A percentile compares a stretch with the other conserved stretches of the same genome.
Conservation (phyloP, 2,113 vertebrate species). For the Triplophysa tibetana region DNA sequence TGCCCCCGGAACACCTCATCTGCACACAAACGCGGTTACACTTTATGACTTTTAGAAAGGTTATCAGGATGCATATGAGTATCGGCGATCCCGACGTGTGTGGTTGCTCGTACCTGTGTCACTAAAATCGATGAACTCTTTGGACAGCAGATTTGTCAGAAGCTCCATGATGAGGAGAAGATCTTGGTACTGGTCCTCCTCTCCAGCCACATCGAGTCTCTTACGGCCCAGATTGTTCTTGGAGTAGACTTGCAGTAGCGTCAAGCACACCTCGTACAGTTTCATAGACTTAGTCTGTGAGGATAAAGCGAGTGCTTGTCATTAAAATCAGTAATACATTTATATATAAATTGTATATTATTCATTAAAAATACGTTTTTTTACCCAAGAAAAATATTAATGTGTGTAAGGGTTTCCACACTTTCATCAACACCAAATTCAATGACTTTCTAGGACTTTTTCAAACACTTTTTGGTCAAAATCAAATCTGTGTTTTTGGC, state of each 20-base stretch:
- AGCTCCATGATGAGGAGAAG: conserved; percentile 99
- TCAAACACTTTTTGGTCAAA: too few species aligned
- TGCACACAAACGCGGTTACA: conserved; percentile 53
- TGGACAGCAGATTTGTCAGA: conserved; percentile 96
- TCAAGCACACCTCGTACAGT: conserved; percentile 95
- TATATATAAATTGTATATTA: too few species aligned
- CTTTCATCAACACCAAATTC: too few species aligned
- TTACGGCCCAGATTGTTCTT: conserved; percentile 94
- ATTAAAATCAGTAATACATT: too few species aligned
- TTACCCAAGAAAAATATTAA: too few species aligned
- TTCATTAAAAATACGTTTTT: too few species aligned
- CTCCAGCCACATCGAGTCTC: conserved; percentile 86
- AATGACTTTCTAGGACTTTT: too few species aligned
- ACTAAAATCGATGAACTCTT: conserved; percentile 99
- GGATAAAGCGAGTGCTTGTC: neutral
- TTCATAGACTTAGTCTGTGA: conserved; percentile 96
- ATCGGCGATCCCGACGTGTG: neutral
- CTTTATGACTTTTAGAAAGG: conserved; percentile 6
- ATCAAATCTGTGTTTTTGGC: too few species aligned
- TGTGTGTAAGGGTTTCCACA: too few species aligned
- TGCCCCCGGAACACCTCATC: conserved; percentile 96
- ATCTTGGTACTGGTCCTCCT: conserved; percentile 98
- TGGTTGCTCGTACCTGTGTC: conserved; percentile 82
- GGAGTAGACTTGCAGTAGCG: conserved; percentile 95
- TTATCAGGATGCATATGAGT: neutral